Evolutionary conservation across 2,113 vertebrate genomes (phyloP), one percentile per base, ranked within the genome.

Genomic region (Actinemys pallida): DNA sequence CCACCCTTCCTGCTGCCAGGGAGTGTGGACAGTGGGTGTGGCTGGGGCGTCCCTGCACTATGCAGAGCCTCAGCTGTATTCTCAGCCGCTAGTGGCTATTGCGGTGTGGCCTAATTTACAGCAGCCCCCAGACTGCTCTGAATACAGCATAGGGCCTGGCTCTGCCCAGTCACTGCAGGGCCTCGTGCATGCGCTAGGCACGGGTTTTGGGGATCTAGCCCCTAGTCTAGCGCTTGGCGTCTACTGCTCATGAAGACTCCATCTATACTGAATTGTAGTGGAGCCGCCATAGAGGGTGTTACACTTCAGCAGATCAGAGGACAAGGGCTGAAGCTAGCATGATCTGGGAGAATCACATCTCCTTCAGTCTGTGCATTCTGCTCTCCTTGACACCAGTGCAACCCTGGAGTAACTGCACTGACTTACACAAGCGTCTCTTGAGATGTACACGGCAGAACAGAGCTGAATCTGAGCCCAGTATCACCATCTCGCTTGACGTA

Each of bases 1-100:
- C 0, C 17, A 0, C 45, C 69, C 62, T 57, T 50, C 59, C 8
- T 27, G 75, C 52, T 72, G 42, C 69, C 1, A 1, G 17, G 35
- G n/a, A 19, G 65, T 10, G 65, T 39, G 17, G 57, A 88, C 47
- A 3, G 42, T 2, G 0, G 31, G 83, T n/a, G 78, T 14, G 27
- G 31, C 75, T 88, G 90, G 47, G 80, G 87, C 1, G 31, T 27
- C 6, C 5, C 76, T 53, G 8, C 1, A 10, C 83, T 53, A 65
- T 20, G n/a, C 86, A 83, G 79, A 29, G 86, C 35, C 84, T 81
- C 89, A 14, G 87, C 1, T 0, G 22, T 47, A 11, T 45, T 83
- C 54, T 53, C 82, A 17, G 87, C 8, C 54, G 27, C 8, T 14
- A 54, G 45, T 25, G 31, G 27, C 24, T 69, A 12, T 9, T 13